Evolutionary conservation across 92 coral and sea anemone species (phyloP).

Genomic region (Umimayanthus kanabou): DNA sequence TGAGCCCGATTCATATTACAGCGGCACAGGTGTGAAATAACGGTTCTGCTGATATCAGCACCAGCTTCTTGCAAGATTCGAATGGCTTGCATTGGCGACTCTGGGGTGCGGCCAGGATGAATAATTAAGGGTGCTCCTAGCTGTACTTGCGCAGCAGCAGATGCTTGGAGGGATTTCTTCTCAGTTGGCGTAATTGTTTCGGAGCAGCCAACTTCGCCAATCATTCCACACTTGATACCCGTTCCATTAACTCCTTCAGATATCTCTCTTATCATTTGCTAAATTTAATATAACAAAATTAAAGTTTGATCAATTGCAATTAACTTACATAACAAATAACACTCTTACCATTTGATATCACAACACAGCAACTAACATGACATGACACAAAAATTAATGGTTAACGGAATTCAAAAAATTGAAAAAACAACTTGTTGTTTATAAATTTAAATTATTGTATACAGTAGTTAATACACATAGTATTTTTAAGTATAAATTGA

Average conservation of each 20-base stretch:
- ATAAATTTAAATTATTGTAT: too few species aligned
- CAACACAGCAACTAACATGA: too few species aligned
- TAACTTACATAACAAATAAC: background rate
- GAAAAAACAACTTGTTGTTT: too few species aligned
- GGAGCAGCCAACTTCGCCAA: constrained; percentile 96
- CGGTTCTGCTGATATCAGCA: constrained; percentile 81
- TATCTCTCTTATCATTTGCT: constrained; percentile 85
- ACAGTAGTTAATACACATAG: too few species aligned
- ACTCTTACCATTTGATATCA: too few species aligned
- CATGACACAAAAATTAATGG: too few species aligned
- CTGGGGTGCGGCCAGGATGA: constrained; percentile 87
- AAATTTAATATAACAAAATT: constrained; percentile 3
- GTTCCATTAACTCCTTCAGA: constrained; percentile 79
- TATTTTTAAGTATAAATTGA: too few species aligned
- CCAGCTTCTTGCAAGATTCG: constrained; percentile 93
- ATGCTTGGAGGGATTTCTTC: constrained; percentile 80
- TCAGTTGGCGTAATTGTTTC: constrained; percentile 80
- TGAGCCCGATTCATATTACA: constrained; percentile 59
- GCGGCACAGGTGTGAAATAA: constrained; percentile 92
- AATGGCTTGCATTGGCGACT: constrained; percentile 77
- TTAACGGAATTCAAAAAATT: too few species aligned
- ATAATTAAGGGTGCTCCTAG: constrained; percentile 85
- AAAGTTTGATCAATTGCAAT: background rate
- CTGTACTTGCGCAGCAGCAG: constrained; percentile 85
- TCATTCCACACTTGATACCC: constrained; percentile 90